Percentiles rank a stretch among this genome's conserved stretches.
phyloP scores from a whole-genome alignment of 2,797 vertebrate species.

The Melanotaenia pygmaea region DNA sequence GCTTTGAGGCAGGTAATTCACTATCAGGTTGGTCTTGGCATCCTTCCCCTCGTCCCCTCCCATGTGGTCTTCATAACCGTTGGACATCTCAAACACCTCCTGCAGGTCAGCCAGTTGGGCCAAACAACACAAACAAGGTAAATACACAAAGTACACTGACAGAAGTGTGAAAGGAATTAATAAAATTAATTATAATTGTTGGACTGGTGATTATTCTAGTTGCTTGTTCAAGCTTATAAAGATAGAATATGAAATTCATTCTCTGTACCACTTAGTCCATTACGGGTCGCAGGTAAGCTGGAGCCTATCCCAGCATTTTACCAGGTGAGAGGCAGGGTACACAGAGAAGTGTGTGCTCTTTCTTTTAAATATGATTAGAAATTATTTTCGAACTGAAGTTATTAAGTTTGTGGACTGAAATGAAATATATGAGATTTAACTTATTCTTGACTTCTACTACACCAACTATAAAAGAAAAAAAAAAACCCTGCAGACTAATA shows the following conservation, averaged over 20 bases:
- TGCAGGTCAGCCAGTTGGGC: constrained; percentile 64
- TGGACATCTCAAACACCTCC: constrained; percentile 94
- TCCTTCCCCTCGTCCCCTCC: constrained; percentile 93
- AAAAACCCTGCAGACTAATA: too few species aligned
- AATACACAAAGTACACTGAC: not conserved
- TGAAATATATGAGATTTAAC: not conserved
- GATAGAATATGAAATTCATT: not conserved
- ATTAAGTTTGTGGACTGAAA: not conserved
- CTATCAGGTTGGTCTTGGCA: constrained; percentile 96
- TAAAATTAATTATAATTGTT: not conserved
- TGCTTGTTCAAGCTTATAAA: not conserved
- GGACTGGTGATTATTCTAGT: not conserved
- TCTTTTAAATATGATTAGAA: not conserved
- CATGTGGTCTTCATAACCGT: constrained; percentile 99
- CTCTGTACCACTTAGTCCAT: too few species aligned
- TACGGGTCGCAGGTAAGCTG: too few species aligned
- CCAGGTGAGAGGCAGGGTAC: too few species aligned
- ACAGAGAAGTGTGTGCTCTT: too few species aligned
- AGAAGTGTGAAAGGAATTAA: not conserved
- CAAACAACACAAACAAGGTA: constrained; percentile 34
- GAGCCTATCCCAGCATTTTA: too few species aligned
- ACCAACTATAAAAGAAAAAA: not conserved
- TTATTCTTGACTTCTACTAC: too few species aligned
- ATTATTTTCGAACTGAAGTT: not conserved
- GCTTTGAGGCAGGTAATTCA: constrained; percentile 99